Percentiles rank a stretch among this genome's conserved stretches.
Evolutionary conservation across 2,888 invertebrate species (phyloP).

Genomic region (Bhutanitis thaidina): DNA sequence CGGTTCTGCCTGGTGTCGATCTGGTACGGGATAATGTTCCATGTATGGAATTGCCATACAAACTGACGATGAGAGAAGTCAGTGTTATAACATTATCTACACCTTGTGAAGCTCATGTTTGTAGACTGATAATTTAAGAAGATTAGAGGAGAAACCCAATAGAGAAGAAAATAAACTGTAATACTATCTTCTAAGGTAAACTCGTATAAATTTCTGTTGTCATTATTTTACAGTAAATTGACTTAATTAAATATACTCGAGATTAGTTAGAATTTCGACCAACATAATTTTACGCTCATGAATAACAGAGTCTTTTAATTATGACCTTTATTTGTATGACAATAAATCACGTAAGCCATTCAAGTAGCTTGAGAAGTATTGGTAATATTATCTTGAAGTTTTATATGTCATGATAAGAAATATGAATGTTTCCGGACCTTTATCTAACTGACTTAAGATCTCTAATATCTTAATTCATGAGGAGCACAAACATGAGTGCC

Average conservation of each 20-base stretch:
- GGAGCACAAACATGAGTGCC: too few species aligned
- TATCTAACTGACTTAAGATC: too few species aligned
- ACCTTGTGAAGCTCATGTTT: too few species aligned
- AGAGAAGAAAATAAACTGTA: too few species aligned
- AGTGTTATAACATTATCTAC: too few species aligned
- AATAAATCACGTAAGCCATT: not conserved
- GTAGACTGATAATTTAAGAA: too few species aligned
- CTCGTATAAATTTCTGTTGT: constrained; percentile 4
- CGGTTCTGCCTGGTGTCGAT: too few species aligned
- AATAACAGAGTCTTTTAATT: not conserved
- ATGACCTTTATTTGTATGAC: not conserved
- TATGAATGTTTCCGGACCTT: not conserved
- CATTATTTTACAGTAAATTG: constrained; percentile 9
- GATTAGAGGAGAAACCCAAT: too few species aligned
- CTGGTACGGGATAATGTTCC: too few species aligned
- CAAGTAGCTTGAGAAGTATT: not conserved
- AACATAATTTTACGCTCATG: constrained; percentile 1
- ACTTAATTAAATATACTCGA: constrained; percentile 5
- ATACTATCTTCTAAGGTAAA: not conserved
- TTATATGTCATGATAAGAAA: not conserved
- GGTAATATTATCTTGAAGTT: not conserved
- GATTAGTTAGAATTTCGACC: not conserved
- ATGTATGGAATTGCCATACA: too few species aligned
- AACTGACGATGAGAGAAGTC: too few species aligned
- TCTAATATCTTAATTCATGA: too few species aligned